phyloP scores from a whole-genome alignment of 2,797 vertebrate genomes.

The Apogon talboti region DNA sequence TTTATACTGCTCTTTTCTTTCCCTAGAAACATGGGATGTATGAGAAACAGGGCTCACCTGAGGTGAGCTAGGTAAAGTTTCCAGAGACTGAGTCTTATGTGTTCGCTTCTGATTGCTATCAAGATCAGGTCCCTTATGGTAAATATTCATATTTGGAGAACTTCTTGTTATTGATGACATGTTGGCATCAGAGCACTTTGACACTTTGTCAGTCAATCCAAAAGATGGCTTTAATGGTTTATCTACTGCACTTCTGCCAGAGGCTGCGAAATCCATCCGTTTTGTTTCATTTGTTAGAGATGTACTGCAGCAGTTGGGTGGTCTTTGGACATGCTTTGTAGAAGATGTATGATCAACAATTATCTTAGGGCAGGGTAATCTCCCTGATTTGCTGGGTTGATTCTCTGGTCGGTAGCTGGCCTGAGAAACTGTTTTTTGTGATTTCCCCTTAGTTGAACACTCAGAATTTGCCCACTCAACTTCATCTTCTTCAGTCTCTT shows the following conservation, averaged over 20 bases:
- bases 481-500: slow-evolving; percentile 66
- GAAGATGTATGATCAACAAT: slow-evolving; percentile 27
- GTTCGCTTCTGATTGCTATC: slow-evolving; percentile 23
- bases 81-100: slow-evolving; percentile 7
- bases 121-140: slow-evolving; percentile 19
- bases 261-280: slow-evolving; percentile 24
- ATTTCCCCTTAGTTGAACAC: slow-evolving; percentile 16
- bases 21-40: slow-evolving; percentile 16
- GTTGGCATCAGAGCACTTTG: slow-evolving; percentile 57
- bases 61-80: slow-evolving; percentile 20
- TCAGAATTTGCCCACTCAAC: slow-evolving; percentile 48
- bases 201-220: slow-evolving; percentile 35
- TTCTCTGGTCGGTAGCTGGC: slow-evolving; percentile 21
- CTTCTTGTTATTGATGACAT: slow-evolving; percentile 44
- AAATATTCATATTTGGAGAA: slow-evolving; percentile 18
- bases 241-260: slow-evolving; percentile 76
- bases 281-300: slow-evolving; percentile 20
- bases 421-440: slow-evolving; percentile 39
- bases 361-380: slow-evolving; percentile 31
- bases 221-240: slow-evolving; percentile 55
- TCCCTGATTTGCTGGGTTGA: slow-evolving; percentile 45
- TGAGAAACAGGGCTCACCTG: slow-evolving; percentile 26
- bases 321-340: slow-evolving; percentile 35
- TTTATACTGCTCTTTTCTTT: slow-evolving; percentile 38
- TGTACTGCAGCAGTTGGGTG: slow-evolving; percentile 8